phyloP scores from a whole-genome alignment of 2,113 vertebrate genomes.

The Pantherophis guttatus region DNA sequence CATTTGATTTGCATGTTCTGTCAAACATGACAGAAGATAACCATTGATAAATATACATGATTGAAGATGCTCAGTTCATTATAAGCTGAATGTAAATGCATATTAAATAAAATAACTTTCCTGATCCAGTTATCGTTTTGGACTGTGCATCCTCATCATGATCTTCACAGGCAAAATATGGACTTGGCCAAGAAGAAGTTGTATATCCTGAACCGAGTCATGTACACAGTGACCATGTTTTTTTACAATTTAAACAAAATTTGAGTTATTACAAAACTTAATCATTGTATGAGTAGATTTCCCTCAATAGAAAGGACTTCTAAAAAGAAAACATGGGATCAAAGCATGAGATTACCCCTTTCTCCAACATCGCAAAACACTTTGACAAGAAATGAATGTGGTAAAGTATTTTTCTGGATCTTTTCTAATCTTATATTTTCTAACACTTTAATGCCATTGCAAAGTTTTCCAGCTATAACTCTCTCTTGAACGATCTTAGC shows the following conservation, averaged over 20 bases:
- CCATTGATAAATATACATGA: not conserved
- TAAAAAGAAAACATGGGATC: not conserved
- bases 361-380: not conserved
- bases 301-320: not conserved
- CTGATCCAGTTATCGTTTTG: not conserved
- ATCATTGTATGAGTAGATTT: not conserved
- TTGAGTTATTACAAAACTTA: not conserved
- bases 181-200: not conserved
- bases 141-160: not conserved
- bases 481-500: not conserved
- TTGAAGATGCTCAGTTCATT: not conserved
- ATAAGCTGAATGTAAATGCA: not conserved
- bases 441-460: not conserved
- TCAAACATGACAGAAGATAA: not conserved
- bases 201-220: not conserved
- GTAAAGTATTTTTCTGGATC: slow-evolving; percentile 22
- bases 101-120: not conserved
- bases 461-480: slow-evolving; percentile 8
- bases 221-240: not conserved
- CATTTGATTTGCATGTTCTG: not conserved
- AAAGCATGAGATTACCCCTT: not conserved
- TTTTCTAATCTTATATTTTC: not conserved
- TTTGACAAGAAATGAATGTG: not conserved
- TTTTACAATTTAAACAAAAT: not conserved
- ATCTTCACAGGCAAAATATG: not conserved